These are phyloP conservation scores for Myotis planiceps DNA, from an alignment of 2,797 vertebrate species.

Conservation along the genomic window DNA sequence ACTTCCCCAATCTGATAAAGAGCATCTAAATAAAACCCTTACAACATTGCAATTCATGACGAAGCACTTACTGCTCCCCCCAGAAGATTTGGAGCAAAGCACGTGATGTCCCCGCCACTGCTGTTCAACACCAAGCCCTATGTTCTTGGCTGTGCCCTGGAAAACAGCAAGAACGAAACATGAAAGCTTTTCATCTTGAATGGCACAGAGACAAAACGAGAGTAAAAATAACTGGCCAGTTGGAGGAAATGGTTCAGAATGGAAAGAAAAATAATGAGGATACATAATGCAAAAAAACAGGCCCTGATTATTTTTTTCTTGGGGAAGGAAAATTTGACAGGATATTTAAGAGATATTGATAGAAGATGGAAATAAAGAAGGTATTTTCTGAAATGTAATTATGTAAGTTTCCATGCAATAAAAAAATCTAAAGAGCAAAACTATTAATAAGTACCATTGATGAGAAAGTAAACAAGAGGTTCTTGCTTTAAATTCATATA, in stretches of 20 bases:
- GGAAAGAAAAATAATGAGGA: background rate
- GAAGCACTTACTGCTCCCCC: background rate
- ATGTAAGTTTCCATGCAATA: background rate
- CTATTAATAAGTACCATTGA: background rate
- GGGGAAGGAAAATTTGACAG: background rate
- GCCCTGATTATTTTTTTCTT: background rate
- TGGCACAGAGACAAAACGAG: background rate
- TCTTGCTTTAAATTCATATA: background rate
- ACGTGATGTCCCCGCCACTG: background rate
- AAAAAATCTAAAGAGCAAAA: background rate
- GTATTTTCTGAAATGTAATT: background rate
- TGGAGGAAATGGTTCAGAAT: background rate
- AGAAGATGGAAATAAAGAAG: background rate
- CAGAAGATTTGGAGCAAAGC: background rate
- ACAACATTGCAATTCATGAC: background rate
- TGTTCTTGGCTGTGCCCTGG: accelerated
- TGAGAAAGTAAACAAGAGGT: background rate
- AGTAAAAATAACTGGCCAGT: background rate
- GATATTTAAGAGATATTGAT: background rate
- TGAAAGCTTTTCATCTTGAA: background rate
- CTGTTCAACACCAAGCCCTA: accelerated
- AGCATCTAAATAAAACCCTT: background rate
- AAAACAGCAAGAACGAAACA: background rate
- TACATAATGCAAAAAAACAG: background rate
- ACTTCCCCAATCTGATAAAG: background rate